These are phyloP conservation scores for Kryphioiulus occultus DNA, from an alignment of 2,888 invertebrate genomes.

Conservation along the genomic window DNA sequence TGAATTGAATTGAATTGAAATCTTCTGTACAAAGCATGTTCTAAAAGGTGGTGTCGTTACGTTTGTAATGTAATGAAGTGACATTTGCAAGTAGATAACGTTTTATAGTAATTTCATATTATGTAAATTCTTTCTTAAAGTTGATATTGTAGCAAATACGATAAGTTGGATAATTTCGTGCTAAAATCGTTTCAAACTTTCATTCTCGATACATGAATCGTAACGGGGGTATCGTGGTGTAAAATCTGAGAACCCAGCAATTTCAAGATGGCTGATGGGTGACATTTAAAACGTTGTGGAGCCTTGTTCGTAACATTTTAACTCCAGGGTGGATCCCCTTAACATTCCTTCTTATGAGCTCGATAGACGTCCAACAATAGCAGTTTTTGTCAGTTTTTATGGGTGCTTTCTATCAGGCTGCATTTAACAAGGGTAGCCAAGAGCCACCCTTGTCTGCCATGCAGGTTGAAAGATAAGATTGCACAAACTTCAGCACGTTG, in stretches of 20 bases:
- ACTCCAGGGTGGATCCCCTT: neutral
- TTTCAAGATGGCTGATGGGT: neutral
- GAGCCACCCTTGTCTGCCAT: neutral
- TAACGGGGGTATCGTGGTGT: too few species aligned
- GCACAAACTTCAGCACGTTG: neutral
- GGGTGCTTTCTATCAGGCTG: neutral
- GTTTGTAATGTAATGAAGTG: too few species aligned
- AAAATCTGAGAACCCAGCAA: neutral
- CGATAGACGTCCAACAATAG: slow-evolving; percentile 24
- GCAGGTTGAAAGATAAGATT: slow-evolving; percentile 22
- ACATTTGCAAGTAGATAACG: too few species aligned
- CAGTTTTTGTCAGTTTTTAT: neutral
- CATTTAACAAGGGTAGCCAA: neutral
- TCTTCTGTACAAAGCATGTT: too few species aligned
- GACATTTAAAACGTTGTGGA: neutral
- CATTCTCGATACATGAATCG: too few species aligned
- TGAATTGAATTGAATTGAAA: too few species aligned
- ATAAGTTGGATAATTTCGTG: too few species aligned
- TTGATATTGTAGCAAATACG: too few species aligned
- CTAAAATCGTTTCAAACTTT: too few species aligned
- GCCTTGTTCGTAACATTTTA: neutral
- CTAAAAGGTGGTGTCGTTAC: too few species aligned
- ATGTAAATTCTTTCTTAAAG: too few species aligned
- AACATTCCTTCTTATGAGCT: neutral
- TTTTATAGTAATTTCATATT: too few species aligned